Base-by-base conservation (phyloP, 2,113 vertebrate species). In the Nyctibius bracteatus region DNA sequence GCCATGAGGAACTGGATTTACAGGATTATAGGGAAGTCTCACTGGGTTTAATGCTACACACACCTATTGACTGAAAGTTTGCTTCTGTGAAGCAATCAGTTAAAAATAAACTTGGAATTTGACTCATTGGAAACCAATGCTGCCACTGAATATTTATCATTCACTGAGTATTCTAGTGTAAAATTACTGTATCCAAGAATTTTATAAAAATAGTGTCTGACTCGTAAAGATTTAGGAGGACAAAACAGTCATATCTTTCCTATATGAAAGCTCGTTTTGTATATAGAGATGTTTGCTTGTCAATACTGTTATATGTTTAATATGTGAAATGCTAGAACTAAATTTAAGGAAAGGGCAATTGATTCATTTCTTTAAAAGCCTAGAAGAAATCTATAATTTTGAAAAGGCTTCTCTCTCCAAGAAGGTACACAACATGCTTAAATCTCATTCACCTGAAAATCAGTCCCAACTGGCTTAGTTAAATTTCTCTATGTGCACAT, bases 31-130 rank as follows among this genome's bases (percentile, higher is more conserved):
- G 35, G 28, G 37, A 37, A 51, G 16, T 75, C 77, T 84, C 58
- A 54, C 2, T 51, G 61, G 30, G 22, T 3, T 81, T 84, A 68
- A 68, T 89, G 43, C 72, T 51, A 65, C 41, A 84, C 28, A 61
- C 14, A 57, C 35, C 57, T 79, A 25, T 62, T 0, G 7, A 84
- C 73, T 94, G 70, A 31, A 85, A 84, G 54, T 79, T 90, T 91
- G 61, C 52, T 88, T 91, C 68, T 71, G 31, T 75, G 87, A 87
- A 86, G 71, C 72, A 78, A 74, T 84, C 44, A 27, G 70, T 67
- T 86, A 93, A 92, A 94, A 93, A 86, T 24, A 84, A 65, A 57
- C 31, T 86, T 92, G 39, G n/a, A 22, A 75, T 91, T 88, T 89
- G 75, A 61, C 46, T 94, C 51, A 61, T 39, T 80, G 72, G 65